Evolutionary conservation across 2,113 vertebrate genomes (phyloP).

Genomic region (Emydocephalus ijimae): DNA sequence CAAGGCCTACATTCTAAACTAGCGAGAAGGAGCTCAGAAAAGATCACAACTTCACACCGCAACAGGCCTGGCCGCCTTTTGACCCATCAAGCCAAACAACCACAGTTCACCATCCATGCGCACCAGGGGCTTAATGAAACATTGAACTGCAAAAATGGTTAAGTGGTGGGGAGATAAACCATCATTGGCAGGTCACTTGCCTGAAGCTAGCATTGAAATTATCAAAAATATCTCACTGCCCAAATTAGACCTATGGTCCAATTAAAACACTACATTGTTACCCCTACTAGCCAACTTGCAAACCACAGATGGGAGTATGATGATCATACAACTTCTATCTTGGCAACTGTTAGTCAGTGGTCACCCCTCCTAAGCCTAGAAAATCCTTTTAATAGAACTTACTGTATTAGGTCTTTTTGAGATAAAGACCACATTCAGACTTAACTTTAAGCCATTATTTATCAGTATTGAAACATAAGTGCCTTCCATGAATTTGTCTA

Average conservation of each 20-base stretch:
- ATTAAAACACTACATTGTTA: neutral
- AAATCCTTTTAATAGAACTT: neutral
- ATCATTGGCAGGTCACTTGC: neutral
- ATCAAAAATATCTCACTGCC: neutral
- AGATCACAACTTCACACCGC: neutral
- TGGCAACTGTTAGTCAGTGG: neutral
- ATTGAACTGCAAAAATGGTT: neutral
- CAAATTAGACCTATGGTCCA: neutral
- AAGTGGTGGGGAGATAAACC: too few relatives aligned
- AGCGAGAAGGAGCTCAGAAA: neutral
- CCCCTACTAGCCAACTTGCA: neutral
- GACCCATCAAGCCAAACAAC: neutral
- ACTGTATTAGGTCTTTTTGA: neutral
- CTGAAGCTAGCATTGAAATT: neutral
- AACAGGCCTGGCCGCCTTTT: neutral
- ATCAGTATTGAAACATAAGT: neutral
- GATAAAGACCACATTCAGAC: neutral
- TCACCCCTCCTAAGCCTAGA: neutral
- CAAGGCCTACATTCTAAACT: neutral
- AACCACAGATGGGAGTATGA: neutral
- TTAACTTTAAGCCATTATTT: neutral
- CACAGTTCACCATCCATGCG: neutral
- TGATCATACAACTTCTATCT: neutral
- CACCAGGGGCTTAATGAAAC: neutral
- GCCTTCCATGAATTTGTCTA: neutral